Evolutionary conservation across 2,797 vertebrate genomes (phyloP).

Genomic region (Microcaecilia unicolor): DNA sequence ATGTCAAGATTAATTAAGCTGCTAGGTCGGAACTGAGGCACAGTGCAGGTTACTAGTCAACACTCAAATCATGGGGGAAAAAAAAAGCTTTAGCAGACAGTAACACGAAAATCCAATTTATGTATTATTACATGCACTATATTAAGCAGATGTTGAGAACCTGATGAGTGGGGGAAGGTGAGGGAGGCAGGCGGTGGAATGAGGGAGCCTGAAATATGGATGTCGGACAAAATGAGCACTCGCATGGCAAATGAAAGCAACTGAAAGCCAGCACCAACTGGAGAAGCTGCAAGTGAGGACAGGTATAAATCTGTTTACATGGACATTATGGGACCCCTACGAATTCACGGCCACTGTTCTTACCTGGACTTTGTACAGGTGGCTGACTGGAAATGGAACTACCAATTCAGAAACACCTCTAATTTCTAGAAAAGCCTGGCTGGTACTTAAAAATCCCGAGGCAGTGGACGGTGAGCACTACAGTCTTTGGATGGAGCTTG

Average conservation of each 20-base stretch:
- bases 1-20: constrained; percentile 33
- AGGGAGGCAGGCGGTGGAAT: constrained; percentile 3
- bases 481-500: too few species aligned
- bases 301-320: constrained; percentile 45
- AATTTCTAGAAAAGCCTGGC: too few species aligned
- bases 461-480: too few species aligned
- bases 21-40: constrained; percentile 22
- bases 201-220: constrained; percentile 11
- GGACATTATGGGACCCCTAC: constrained; percentile 22
- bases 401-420: too few species aligned
- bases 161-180: constrained; percentile 5
- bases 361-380: too few species aligned
- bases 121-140: constrained; percentile 22
- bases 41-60: constrained; percentile 20
- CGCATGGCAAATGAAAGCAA: constrained; percentile 39
- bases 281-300: constrained; percentile 39
- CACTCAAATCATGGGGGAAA: constrained; percentile 26
- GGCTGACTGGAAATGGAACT: too few species aligned
- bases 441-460: too few species aligned
- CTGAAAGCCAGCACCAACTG: constrained; percentile 33
- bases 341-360: too few species aligned
- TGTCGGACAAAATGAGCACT: constrained; percentile 6
- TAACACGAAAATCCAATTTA: constrained; percentile 27
- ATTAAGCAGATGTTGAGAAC: constrained; percentile 12
- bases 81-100: constrained; percentile 9